Evolutionary conservation across 2,113 vertebrate species (phyloP).

Genomic region (Acrocephalus arundinaceus): DNA sequence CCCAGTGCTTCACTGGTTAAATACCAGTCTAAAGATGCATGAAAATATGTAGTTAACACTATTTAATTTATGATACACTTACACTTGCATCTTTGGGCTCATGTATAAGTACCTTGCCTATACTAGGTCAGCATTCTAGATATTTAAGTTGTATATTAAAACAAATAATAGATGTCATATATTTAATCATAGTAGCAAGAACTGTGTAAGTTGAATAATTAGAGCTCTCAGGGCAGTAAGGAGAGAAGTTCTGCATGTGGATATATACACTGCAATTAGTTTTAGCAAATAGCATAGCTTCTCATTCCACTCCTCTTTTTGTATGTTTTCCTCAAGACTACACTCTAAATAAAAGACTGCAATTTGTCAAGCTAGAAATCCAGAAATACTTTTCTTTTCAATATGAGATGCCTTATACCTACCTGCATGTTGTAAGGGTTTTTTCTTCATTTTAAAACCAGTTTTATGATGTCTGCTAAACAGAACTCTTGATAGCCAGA

Average conservation of each 20-base stretch:
- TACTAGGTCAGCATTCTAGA: not conserved
- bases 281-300: not conserved
- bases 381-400: not conserved
- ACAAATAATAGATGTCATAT: not conserved
- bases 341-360: not conserved
- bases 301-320: not conserved
- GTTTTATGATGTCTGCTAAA: not conserved
- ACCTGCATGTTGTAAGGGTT: not conserved
- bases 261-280: not conserved
- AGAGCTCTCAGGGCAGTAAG: not conserved
- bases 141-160: not conserved
- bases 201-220: rapidly evolving
- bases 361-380: not conserved
- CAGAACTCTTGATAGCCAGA: not conserved
- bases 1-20: not conserved
- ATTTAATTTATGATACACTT: not conserved
- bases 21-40: not conserved
- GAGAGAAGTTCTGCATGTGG: not conserved
- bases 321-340: not conserved
- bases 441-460: not conserved
- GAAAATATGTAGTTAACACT: not conserved
- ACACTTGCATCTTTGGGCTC: rapidly evolving
- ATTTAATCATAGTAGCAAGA: not conserved
- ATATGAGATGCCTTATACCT: not conserved
- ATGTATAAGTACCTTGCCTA: not conserved